Base-by-base conservation (phyloP, 2,888 invertebrate genomes). In the Fissipunctia ypsillon region DNA sequence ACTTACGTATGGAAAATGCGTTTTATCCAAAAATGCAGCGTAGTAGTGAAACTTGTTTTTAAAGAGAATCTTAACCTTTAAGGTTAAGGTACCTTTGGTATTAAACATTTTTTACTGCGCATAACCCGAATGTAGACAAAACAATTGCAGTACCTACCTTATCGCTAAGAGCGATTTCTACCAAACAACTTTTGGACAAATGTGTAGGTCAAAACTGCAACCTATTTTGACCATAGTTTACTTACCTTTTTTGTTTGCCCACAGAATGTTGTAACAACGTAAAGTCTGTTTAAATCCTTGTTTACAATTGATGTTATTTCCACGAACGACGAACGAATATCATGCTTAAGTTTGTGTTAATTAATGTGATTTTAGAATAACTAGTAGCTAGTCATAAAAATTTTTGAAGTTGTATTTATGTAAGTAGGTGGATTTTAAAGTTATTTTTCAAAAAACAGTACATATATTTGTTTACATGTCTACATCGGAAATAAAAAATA, bases 11-110 rank as follows among this genome's bases (percentile, higher is more conserved):
- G 22, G 19, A 45, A 72, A 25, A 52, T 65, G 38, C 38, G 50
- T 66, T 71, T 73, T 43, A 43, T 63, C 35, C 31, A 48, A 72
- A 76, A 50, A 43, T 64, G 50, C 50, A 71, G 45, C 31, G 45
- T 45, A 63, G 16, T 76, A 50, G 14, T 1, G 14, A 22, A 63
- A 70, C 56, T 50, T n/a, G 70, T 63, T 76, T 76, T 31, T 19
- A n/a, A 61, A 28, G 19, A 61, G 16, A 52, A 59, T 52, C 31
- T 9, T n/a, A 48, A 38, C 10, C 25, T 63, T 48, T 63, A n/a
- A n/a, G 19, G 3, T n/a, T 3, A 0, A 35, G 6, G 3, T 35
- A 35, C 35, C 38, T 61, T 9, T 16, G 6, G 25, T n/a, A 31
- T n/a, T 9, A 45, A 56, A 38, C 19, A 50, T 28, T 35, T 60